phyloP scores from a whole-genome alignment of 2,113 vertebrate genomes.

The Galemys pyrenaicus region DNA sequence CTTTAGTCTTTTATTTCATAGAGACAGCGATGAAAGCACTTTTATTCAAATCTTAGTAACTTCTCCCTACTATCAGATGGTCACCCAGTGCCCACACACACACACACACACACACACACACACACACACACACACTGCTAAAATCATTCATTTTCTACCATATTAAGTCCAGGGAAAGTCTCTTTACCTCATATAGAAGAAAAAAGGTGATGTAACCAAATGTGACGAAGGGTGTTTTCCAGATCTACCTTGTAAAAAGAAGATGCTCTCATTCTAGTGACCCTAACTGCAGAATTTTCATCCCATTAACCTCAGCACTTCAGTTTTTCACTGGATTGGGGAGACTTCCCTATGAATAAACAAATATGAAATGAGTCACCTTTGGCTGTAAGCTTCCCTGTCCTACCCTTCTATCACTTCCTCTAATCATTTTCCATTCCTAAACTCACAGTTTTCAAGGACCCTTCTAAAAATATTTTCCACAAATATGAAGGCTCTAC shows the following conservation, averaged over 20 bases:
- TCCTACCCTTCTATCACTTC: background rate
- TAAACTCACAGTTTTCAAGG: background rate
- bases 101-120: no score
- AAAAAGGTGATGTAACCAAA: background rate
- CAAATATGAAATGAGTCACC: background rate
- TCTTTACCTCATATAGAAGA: background rate
- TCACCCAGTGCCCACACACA: no score
- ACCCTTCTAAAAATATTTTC: background rate
- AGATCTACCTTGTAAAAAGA: background rate
- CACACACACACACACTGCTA: background rate
- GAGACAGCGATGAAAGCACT: background rate
- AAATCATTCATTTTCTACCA: background rate
- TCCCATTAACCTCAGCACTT: background rate
- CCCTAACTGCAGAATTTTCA: background rate
- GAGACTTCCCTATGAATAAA: background rate
- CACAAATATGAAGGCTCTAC: background rate
- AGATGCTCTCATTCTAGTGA: background rate
- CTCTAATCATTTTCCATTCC: background rate
- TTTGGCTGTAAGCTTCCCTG: background rate
- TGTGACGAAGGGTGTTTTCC: background rate
- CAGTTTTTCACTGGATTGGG: background rate
- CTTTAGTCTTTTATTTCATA: background rate
- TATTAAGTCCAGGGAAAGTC: background rate
- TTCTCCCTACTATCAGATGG: background rate
- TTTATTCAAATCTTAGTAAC: slow-evolving; percentile 30